phyloP scores from a whole-genome alignment of 2,113 vertebrate species.

The Alligator mississippiensis region DNA sequence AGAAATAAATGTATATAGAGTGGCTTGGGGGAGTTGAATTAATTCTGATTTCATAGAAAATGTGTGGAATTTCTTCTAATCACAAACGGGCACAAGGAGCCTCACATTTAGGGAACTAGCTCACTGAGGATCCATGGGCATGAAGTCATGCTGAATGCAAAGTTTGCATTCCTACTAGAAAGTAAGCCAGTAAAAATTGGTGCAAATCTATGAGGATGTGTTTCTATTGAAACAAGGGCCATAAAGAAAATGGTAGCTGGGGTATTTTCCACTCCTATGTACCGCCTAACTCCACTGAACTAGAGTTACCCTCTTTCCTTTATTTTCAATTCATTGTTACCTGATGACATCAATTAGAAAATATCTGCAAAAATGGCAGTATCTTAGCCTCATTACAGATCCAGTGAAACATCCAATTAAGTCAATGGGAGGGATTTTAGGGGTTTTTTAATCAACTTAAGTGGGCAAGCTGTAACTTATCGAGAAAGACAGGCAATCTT shows the following conservation, averaged over 20 bases:
- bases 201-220: not conserved
- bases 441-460: not conserved
- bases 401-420: not conserved
- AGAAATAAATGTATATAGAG: slow-evolving; percentile 34
- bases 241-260: not conserved
- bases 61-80: slow-evolving; percentile 27
- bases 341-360: not conserved
- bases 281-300: not conserved
- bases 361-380: not conserved
- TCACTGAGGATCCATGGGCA: not conserved
- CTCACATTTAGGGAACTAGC: not conserved
- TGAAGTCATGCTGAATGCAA: not conserved
- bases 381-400: not conserved
- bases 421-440: not conserved
- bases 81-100: slow-evolving; percentile 12
- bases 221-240: not conserved
- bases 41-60: not conserved
- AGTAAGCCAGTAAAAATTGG: not conserved
- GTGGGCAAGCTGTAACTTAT: not conserved
- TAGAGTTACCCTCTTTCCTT: not conserved
- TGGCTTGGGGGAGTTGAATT: slow-evolving; percentile 45
- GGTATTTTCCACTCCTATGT: not conserved
- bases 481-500: not conserved
- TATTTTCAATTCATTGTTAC: not conserved
- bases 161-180: not conserved